Conservation (phyloP, 2,797 vertebrate species). For the Gila robusta region DNA sequence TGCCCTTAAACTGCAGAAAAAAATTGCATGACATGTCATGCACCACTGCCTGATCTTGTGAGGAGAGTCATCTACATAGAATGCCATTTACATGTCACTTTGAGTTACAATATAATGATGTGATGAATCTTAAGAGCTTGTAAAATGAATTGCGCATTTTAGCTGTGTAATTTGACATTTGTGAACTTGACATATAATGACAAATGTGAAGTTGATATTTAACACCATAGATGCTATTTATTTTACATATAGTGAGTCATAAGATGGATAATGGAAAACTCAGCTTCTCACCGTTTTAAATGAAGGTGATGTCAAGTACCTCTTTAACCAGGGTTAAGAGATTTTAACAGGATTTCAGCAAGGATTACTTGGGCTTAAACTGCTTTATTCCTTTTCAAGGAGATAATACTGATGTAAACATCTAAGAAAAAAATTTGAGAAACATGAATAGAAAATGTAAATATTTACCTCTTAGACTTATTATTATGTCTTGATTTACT, state of each 20-base stretch:
- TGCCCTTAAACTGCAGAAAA: background rate
- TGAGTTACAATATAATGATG: background rate
- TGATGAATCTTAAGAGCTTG: background rate
- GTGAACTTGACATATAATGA: background rate
- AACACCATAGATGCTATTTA: background rate
- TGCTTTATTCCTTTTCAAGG: background rate
- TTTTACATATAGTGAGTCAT: conserved; percentile 23
- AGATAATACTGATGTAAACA: conserved; percentile 11
- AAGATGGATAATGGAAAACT: background rate
- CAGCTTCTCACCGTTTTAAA: background rate
- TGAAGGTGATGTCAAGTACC: conserved; percentile 8
- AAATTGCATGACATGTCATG: background rate
- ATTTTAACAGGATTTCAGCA: conserved; percentile 37
- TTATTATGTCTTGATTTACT: background rate
- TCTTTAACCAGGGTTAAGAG: conserved; percentile 14
- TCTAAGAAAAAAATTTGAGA: background rate
- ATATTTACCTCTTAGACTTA: background rate
- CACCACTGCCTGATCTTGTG: background rate
- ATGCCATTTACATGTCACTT: background rate
- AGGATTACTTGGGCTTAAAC: conserved; percentile 22
- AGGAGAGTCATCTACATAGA: conserved; percentile 14
- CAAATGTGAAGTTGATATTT: conserved; percentile 28
- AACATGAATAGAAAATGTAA: background rate
- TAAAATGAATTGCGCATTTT: conserved; percentile 4
- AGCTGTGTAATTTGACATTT: conserved; percentile 1